Evolutionary conservation across 1,140 invertebrate genomes (phyloP).

Genomic region (Megalonaias nervosa): DNA sequence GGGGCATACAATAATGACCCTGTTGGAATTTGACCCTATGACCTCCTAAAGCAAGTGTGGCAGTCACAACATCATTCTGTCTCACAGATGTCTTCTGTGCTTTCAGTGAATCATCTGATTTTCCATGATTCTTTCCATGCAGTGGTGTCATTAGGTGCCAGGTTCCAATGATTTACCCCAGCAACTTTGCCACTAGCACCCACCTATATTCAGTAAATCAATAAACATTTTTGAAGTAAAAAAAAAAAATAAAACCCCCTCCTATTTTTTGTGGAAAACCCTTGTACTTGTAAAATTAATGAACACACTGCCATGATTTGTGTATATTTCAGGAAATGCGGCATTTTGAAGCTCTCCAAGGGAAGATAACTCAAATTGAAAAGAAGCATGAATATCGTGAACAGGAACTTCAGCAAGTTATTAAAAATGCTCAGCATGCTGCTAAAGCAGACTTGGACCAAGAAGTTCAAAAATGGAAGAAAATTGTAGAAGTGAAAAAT

Average conservation of each 20-base stretch:
- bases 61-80: background rate
- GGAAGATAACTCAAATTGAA: slow-evolving; percentile 66
- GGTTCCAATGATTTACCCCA: background rate
- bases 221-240: no score
- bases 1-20: no score
- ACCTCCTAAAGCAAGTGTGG: background rate
- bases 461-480: slow-evolving; percentile 64
- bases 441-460: slow-evolving; percentile 51
- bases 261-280: no score
- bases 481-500: slow-evolving; percentile 66
- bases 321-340: slow-evolving; percentile 64
- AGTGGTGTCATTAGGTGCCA: background rate
- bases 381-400: slow-evolving; percentile 60
- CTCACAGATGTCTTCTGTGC: background rate
- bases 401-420: slow-evolving; percentile 61
- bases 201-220: no score
- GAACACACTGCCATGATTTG: background rate
- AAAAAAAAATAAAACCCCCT: background rate
- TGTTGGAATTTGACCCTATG: no score
- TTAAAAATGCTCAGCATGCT: slow-evolving; percentile 52
- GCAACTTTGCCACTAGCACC: no score
- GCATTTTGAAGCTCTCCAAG: slow-evolving; percentile 65
- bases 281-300: no score
- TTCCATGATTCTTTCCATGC: background rate
- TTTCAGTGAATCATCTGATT: background rate